Percentiles rank a stretch among this genome's conserved stretches.
These are phyloP conservation scores for Cyprinodon brontotheroides DNA, from an alignment of 2,113 vertebrate species.

Conservation along the genomic window DNA sequence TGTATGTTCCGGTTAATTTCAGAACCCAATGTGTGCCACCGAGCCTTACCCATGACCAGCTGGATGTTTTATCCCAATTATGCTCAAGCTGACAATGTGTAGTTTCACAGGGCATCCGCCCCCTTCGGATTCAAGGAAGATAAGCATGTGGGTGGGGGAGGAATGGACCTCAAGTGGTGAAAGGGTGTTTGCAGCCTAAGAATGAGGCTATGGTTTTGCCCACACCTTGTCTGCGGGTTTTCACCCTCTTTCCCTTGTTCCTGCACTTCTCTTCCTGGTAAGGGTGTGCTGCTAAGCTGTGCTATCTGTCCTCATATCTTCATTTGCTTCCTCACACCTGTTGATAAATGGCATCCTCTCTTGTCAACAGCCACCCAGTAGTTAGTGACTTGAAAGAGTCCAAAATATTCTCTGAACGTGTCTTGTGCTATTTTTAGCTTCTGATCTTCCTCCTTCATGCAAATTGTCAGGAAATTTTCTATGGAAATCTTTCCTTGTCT, in stretches of 20 bases:
- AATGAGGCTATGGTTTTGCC: constrained; percentile 59
- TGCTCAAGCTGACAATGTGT: constrained; percentile 33
- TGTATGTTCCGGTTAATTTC: constrained; percentile 44
- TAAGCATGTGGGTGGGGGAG: constrained; percentile 31
- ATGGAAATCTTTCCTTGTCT: neutral
- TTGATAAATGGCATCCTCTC: constrained; percentile 80
- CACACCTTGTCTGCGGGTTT: constrained; percentile 57
- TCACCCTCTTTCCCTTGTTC: constrained; percentile 8
- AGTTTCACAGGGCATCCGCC: constrained; percentile 51
- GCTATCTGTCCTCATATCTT: constrained; percentile 79
- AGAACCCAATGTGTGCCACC: constrained; percentile 33
- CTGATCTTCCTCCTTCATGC: neutral
- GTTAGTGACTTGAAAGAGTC: constrained; percentile 22
- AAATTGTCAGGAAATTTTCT: neutral
- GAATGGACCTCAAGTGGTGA: constrained; percentile 61
- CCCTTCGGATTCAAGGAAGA: constrained; percentile 53
- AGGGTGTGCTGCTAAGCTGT: constrained; percentile 33
- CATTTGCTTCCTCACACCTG: constrained; percentile 79
- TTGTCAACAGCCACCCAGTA: constrained; percentile 72
- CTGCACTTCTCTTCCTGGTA: constrained; percentile 24
- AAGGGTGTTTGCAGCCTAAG: constrained; percentile 64
- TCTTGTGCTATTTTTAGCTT: constrained; percentile 18
- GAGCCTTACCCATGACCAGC: constrained; percentile 38
- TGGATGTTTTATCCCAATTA: constrained; percentile 61
- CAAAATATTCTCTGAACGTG: constrained; percentile 20